Percentiles rank a stretch among this genome's conserved stretches.
phyloP scores from a whole-genome alignment of 2,888 invertebrate species.

The Molorchus minor region DNA sequence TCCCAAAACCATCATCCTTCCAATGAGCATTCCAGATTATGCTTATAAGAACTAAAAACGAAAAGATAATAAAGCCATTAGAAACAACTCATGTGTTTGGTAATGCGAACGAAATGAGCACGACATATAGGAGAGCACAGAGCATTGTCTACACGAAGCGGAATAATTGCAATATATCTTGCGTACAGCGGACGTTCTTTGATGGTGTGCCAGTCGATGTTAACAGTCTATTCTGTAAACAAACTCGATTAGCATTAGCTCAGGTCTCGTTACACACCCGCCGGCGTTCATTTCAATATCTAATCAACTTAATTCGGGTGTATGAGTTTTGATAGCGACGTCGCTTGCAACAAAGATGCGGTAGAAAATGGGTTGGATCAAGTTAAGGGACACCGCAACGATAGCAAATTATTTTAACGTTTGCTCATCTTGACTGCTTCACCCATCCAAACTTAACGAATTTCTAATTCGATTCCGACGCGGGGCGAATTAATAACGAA shows the following conservation, averaged over 20 bases:
- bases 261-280: conserved; percentile 56
- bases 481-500: conserved; percentile 21
- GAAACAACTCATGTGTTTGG: conserved; percentile 41
- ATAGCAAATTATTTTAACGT: conserved; percentile 46
- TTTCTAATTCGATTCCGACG: conserved; percentile 26
- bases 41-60: conserved; percentile 21
- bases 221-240: conserved; percentile 60
- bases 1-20: not conserved
- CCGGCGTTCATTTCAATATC: conserved; percentile 59
- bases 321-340: conserved; percentile 58
- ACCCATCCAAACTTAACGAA: conserved; percentile 32
- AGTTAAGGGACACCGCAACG: conserved; percentile 52
- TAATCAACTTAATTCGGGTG: conserved; percentile 58
- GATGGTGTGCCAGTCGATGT: conserved; percentile 53
- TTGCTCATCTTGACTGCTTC: conserved; percentile 41
- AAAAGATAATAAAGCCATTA: conserved; percentile 36
- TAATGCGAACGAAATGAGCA: conserved; percentile 38
- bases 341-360: conserved; percentile 52
- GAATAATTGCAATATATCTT: conserved; percentile 53
- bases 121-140: conserved; percentile 40
- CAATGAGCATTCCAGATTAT: conserved; percentile 20
- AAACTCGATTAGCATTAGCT: conserved; percentile 59
- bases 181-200: conserved; percentile 50
- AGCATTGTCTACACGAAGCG: conserved; percentile 48
- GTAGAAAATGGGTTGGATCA: conserved; percentile 55